Conservation (phyloP, 2,797 vertebrate genomes). For the Poeciliopsis infans region DNA sequence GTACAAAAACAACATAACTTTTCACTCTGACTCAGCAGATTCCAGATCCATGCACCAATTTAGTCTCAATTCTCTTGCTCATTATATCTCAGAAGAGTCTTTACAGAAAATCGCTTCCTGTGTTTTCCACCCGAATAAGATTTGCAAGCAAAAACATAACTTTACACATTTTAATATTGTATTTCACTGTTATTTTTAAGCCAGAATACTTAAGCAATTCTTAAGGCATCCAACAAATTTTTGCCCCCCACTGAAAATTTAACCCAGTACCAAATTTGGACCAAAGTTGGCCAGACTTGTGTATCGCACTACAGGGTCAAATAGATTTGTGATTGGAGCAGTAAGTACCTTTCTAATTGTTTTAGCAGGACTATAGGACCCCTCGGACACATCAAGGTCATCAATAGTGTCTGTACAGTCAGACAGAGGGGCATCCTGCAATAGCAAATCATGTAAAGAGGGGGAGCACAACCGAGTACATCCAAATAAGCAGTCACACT, state of each 20-base stretch:
- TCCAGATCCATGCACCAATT: neutral
- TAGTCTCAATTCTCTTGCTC: neutral
- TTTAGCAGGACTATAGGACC: constrained; percentile 96
- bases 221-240: neutral
- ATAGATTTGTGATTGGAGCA: constrained; percentile 71
- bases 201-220: neutral
- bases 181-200: neutral
- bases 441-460: constrained; percentile 93
- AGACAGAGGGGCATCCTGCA: constrained; percentile 99
- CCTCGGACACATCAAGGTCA: constrained; percentile 96
- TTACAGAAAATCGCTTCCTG: too few species aligned
- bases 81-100: neutral
- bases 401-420: constrained; percentile 99
- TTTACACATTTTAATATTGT: neutral
- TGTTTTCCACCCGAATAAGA: neutral
- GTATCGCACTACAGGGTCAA: constrained; percentile 16
- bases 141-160: neutral
- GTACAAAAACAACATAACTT: neutral
- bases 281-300: neutral
- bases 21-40: neutral
- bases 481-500: constrained; percentile 45
- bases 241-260: neutral
- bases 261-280: neutral
- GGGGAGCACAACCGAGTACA: constrained; percentile 83
- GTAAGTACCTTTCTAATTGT: constrained; percentile 98